These are phyloP conservation scores for Rhizomys pruinosus DNA, from an alignment of 2,113 vertebrate genomes.

Conservation along the genomic window DNA sequence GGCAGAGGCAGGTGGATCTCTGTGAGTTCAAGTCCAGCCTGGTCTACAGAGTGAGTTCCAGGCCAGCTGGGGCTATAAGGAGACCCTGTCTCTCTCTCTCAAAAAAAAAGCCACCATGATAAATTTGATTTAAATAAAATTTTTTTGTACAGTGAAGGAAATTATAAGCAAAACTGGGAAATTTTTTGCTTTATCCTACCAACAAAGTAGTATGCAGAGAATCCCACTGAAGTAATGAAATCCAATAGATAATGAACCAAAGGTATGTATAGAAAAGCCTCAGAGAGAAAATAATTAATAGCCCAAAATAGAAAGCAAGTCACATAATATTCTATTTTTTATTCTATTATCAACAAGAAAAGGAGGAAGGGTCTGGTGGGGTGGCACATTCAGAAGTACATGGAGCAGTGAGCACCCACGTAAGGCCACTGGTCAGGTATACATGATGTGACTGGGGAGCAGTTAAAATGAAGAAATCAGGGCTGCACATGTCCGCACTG, in stretches of 20 bases:
- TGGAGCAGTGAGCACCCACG: not conserved
- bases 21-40: too few species aligned
- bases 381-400: not conserved
- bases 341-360: conserved; percentile 17
- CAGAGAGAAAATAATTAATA: not conserved
- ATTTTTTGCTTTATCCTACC: conserved; percentile 36
- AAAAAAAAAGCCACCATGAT: too few species aligned
- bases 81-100: too few species aligned
- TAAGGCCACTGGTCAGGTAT: not conserved
- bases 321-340: conserved; percentile 24
- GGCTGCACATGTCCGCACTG: not conserved
- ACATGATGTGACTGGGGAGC: not conserved
- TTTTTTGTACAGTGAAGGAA: not conserved
- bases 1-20: too few species aligned
- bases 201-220: not conserved
- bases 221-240: not conserved
- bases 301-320: not conserved
- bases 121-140: conserved; percentile 29
- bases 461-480: not conserved
- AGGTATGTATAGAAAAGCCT: not conserved
- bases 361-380: not conserved
- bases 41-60: too few species aligned
- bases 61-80: too few species aligned
- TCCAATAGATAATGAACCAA: not conserved
- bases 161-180: conserved; percentile 1